Conservation (phyloP, 2,113 vertebrate genomes). For the Urocynchramus pylzowi region DNA sequence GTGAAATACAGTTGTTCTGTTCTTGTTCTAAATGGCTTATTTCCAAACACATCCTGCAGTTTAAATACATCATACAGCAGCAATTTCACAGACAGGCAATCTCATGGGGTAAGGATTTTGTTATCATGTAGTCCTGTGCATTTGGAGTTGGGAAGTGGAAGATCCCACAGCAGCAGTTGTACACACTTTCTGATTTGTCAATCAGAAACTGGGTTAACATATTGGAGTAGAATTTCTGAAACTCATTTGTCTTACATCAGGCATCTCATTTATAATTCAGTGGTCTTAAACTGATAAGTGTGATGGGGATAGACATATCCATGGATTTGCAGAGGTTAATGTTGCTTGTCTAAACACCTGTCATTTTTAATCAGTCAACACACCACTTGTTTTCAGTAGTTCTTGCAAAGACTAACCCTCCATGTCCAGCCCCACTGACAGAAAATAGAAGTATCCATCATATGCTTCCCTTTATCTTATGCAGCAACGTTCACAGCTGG, state of each 20-base stretch:
- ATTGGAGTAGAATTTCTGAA: not conserved
- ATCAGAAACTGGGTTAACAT: not conserved
- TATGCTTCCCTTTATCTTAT: not conserved
- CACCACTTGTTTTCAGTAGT: not conserved
- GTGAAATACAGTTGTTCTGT: not conserved
- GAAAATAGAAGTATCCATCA: fast-evolving
- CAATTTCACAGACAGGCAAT: not conserved
- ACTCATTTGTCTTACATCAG: not conserved
- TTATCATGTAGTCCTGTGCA: fast-evolving
- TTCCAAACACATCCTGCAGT: not conserved
- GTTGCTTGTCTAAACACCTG: not conserved
- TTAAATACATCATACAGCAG: not conserved
- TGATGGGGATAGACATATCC: not conserved
- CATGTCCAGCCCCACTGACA: not conserved
- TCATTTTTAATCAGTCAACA: not conserved
- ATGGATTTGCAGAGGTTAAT: not conserved
- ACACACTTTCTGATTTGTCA: not conserved
- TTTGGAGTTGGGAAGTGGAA: not conserved
- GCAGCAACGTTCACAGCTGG: fast-evolving
- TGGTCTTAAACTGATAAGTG: not conserved
- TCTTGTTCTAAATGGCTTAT: not conserved
- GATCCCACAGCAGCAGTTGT: not conserved
- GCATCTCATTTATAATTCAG: not conserved
- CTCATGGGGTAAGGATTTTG: not conserved
- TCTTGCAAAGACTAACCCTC: not conserved